Evolutionary conservation across 2,888 invertebrate genomes (phyloP).

Genomic region (Spisula solida): DNA sequence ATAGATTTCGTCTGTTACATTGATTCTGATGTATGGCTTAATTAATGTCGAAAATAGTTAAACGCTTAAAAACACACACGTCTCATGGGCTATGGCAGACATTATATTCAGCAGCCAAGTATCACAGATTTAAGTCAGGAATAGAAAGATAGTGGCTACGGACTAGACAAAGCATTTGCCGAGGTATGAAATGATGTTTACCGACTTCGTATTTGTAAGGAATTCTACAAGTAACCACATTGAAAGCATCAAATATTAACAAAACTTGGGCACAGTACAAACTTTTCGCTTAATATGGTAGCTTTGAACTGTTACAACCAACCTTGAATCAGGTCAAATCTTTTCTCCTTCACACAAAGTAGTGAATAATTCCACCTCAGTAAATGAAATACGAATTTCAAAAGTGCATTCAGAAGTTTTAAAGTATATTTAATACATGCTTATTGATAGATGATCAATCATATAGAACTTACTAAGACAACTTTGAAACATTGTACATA

Average conservation of each 20-base stretch:
- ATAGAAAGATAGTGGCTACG: background rate
- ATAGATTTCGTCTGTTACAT: background rate
- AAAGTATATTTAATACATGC: too few relatives aligned
- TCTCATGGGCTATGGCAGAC: constrained; percentile 20
- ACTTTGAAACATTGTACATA: too few relatives aligned
- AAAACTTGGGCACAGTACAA: background rate
- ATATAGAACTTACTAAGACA: too few relatives aligned
- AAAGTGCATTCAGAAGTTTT: too few relatives aligned
- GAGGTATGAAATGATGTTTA: constrained; percentile 8
- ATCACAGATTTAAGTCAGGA: constrained; percentile 19
- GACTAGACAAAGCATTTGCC: background rate
- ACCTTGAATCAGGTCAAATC: background rate
- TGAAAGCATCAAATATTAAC: constrained; percentile 14
- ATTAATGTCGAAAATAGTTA: constrained; percentile 30
- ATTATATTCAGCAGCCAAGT: constrained; percentile 20
- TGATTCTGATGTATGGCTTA: constrained; percentile 15
- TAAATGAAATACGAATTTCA: too few relatives aligned
- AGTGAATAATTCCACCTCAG: too few relatives aligned
- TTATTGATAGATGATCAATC: too few relatives aligned
- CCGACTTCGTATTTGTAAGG: constrained; percentile 6
- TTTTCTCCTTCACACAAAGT: background rate
- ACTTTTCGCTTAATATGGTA: background rate
- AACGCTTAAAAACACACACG: constrained; percentile 6
- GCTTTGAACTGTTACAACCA: background rate
- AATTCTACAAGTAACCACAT: constrained; percentile 10